Evolutionary conservation across 2,888 invertebrate genomes (phyloP).

Genomic region (Drosophila testacea): DNA sequence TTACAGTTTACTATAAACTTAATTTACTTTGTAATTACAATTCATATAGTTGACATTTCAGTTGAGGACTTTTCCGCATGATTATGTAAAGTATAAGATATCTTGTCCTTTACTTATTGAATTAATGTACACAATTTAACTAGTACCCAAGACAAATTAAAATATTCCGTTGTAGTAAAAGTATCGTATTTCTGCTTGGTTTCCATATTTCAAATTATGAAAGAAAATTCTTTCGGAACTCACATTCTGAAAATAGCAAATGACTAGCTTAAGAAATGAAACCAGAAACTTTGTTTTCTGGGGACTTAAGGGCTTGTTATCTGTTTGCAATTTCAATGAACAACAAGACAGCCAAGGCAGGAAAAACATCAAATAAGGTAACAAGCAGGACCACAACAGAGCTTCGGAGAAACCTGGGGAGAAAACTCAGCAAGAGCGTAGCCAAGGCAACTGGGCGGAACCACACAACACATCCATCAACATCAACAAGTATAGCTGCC

Average conservation of each 20-base stretch:
- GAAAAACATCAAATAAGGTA: conserved; percentile 8
- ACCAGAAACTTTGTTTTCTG: conserved; percentile 24
- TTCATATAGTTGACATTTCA: neutral
- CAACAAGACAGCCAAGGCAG: neutral
- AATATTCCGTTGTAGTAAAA: neutral
- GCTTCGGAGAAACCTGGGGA: neutral
- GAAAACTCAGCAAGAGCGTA: conserved; percentile 20
- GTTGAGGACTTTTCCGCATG: neutral
- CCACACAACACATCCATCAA: conserved; percentile 61
- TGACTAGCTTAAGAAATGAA: conserved; percentile 18
- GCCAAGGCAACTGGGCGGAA: conserved; percentile 8
- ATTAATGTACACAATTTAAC: neutral
- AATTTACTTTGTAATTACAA: no score
- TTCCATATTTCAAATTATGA: conserved; percentile 19
- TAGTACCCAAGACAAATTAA: neutral
- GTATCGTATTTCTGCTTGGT: neutral
- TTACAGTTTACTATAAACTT: no score
- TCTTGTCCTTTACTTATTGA: neutral
- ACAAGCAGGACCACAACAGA: conserved; percentile 13
- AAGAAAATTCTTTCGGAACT: conserved; percentile 15
- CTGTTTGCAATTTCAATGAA: conserved; percentile 30
- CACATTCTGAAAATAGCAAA: conserved; percentile 15
- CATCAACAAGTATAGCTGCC: conserved; percentile 55
- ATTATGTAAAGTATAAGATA: neutral
- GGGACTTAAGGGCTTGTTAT: conserved; percentile 29